phyloP scores from a whole-genome alignment of 2,113 vertebrate genomes.

The Neolamprologus kungweensis region DNA sequence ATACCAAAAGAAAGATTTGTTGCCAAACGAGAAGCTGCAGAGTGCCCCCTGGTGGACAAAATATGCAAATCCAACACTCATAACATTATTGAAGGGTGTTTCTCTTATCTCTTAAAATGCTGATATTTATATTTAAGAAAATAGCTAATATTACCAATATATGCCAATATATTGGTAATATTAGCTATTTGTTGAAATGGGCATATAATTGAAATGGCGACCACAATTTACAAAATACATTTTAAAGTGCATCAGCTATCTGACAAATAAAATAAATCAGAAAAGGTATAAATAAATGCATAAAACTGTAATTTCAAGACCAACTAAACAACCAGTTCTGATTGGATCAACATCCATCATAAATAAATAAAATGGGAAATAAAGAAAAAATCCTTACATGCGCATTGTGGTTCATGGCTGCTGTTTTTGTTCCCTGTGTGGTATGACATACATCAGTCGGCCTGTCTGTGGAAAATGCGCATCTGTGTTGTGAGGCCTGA shows the following conservation, averaged over 20 bases:
- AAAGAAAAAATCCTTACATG: background rate
- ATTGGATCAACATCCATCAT: background rate
- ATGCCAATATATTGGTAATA: background rate
- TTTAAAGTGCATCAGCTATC: background rate
- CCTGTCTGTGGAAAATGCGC: conserved; percentile 32
- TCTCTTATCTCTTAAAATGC: background rate
- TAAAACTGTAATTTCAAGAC: background rate
- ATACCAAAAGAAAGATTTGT: background rate
- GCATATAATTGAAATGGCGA: background rate
- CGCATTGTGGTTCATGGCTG: background rate
- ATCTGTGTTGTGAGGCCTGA: background rate
- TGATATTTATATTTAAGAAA: background rate
- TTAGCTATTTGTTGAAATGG: background rate
- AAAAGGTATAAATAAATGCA: background rate
- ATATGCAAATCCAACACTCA: background rate
- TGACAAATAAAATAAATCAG: background rate
- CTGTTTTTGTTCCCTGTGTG: conserved; percentile 25
- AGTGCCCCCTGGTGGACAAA: background rate
- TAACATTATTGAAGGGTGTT: background rate
- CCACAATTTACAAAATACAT: background rate
- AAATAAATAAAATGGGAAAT: background rate
- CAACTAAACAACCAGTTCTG: background rate
- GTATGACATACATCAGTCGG: conserved; percentile 33
- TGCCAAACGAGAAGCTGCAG: background rate
- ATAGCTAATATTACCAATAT: background rate